Base-by-base conservation (phyloP, 2,888 invertebrate species). In the Dryadula phaetusa region DNA sequence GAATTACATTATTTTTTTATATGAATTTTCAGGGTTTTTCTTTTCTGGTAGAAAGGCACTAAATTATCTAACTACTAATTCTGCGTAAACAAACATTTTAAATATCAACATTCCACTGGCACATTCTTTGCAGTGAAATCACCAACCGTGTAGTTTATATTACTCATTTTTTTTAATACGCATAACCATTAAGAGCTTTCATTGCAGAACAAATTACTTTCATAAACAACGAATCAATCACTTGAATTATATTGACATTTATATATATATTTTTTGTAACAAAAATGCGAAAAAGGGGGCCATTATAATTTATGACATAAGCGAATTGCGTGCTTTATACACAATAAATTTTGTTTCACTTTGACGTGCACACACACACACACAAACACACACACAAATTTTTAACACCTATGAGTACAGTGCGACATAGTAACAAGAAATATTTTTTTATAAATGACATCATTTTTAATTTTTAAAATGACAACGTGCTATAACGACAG, bases 381-480 rank as follows among this genome's bases (percentile, higher is more conserved):
- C n/a, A 44, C 2, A 18, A 8, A 5, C 12, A 32, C 32, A 53
- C 32, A 10, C 28, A 32, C 16, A 12, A 12, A 12, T n/a, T 37
- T n/a, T 4, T 40, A 37, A 56, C 56, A 25, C 22, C 37, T 56
- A 22, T 8, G 14, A 8, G 4, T 56, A 8, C 37, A 3, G 20
- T 40, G 22, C n/a, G n/a, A 10, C 2, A 40, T 25, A 44, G 28
- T 46, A 60, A 20, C 58, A 71, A 74, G 66, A 69, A 66, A 58
- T 62, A 46, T 64, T 64, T 65, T 61, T 67, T 70, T 66, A 70
- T 71, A 70, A 69, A 65, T 70, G 66, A 66, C 66, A 71, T 71
- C 71, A 70, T 66, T 71, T 72, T 70, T 71, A 70, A 70, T 72
- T 71, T 71, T 68, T 70, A 70, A 72, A 71, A 70, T 54, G 53